These are phyloP conservation scores for Apostichopus parvimensis DNA, from an alignment of 35 echinoderm and acorn worm species.

Conservation along the genomic window DNA sequence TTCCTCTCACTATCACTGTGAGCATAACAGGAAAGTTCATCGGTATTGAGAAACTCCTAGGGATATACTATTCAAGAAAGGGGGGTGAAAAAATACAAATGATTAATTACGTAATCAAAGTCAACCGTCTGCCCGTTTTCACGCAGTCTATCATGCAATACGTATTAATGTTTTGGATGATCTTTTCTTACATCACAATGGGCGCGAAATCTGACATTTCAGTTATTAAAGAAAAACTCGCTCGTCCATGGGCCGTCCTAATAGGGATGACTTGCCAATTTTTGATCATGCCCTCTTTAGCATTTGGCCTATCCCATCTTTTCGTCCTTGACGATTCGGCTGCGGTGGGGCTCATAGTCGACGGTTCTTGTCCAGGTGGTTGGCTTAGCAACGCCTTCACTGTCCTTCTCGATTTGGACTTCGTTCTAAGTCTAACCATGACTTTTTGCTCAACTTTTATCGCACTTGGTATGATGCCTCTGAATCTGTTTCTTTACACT, in stretches of 20 bases:
- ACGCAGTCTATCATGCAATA: constrained; percentile 33
- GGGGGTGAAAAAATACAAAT: neutral
- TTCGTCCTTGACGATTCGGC: constrained; percentile 61
- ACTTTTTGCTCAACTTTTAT: constrained; percentile 82
- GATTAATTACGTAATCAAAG: constrained; percentile 38
- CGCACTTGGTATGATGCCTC: constrained; percentile 90
- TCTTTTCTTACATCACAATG: constrained; percentile 84
- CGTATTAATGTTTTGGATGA: constrained; percentile 65
- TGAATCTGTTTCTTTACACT: constrained; percentile 92
- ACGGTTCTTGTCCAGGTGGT: constrained; percentile 82
- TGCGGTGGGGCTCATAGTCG: constrained; percentile 70
- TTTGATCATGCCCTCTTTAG: constrained; percentile 76
- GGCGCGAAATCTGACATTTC: constrained; percentile 72
- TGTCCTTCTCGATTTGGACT: constrained; percentile 78
- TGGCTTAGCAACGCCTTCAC: constrained; percentile 84
- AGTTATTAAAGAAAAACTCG: constrained; percentile 63
- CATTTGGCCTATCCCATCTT: constrained; percentile 63
- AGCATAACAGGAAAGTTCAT: constrained; percentile 25
- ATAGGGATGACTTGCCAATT: constrained; percentile 90
- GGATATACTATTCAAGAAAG: neutral
- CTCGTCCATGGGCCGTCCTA: constrained; percentile 62
- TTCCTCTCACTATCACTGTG: neutral
- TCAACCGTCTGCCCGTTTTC: constrained; percentile 27
- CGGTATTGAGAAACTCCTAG: constrained; percentile 21
- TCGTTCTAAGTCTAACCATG: constrained; percentile 94